Conservation (phyloP, 2,888 invertebrate genomes). For the Caenorhabditis sp. region DNA sequence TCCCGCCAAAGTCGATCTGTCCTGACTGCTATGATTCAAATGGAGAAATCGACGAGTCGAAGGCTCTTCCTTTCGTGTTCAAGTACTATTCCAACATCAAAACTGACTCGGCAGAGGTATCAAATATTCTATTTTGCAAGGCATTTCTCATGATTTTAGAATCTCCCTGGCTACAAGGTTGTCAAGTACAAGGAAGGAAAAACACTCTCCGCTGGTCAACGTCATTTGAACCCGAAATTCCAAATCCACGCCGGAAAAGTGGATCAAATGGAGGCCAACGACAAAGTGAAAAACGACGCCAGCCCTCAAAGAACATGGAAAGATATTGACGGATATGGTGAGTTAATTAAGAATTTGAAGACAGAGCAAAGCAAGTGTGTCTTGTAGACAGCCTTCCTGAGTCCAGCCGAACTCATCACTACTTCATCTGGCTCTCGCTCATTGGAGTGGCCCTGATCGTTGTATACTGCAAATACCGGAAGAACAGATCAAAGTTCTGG, state of each 20-base stretch:
- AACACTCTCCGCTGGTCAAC: conserved; percentile 72
- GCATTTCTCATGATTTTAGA: conserved; percentile 65
- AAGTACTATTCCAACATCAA: conserved; percentile 79
- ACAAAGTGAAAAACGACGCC: conserved; percentile 71
- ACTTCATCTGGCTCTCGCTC: conserved; percentile 69
- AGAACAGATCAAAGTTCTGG: conserved; percentile 82
- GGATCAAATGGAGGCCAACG: conserved; percentile 79
- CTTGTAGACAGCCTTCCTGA: conserved; percentile 45
- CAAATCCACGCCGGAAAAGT: conserved; percentile 76
- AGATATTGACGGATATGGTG: conserved; percentile 72
- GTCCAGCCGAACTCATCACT: conserved; percentile 54
- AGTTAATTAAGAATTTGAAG: background rate
- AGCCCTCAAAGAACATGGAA: conserved; percentile 76
- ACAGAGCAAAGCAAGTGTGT: background rate
- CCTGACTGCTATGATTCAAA: conserved; percentile 69
- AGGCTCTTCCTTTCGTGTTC: conserved; percentile 76
- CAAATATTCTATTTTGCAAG: background rate
- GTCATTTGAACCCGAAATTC: conserved; percentile 81
- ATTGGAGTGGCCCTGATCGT: conserved; percentile 73
- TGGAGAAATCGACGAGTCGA: conserved; percentile 74
- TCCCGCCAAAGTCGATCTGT: conserved; percentile 75
- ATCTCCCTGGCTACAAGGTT: conserved; percentile 77
- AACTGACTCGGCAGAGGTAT: conserved; percentile 75
- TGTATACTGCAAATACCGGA: conserved; percentile 80
- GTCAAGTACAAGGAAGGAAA: conserved; percentile 81